Base-by-base conservation (phyloP, 92 coral and sea anemone genomes). In the Actinernus sp. region DNA sequence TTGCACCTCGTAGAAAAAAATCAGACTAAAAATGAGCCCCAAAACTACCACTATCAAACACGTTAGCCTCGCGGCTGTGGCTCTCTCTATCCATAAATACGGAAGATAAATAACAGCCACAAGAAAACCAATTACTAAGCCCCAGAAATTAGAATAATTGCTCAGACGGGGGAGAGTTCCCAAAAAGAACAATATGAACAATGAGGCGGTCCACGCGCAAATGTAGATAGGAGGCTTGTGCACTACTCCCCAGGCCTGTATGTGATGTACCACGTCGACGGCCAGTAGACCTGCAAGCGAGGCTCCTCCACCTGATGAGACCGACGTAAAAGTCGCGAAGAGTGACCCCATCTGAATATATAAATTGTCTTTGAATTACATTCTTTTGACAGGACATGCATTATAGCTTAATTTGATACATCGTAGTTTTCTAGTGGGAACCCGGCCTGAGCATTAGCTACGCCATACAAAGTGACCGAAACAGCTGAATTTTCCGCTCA, bases 1-100 rank as follows among this genome's bases (percentile, higher is more conserved):
- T 32, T 84, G 90, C 39, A 77, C 79, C 33, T 73, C 85, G 28
- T 76, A 84, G 53, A 84, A 84, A 43, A 69, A 18, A 16, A 78
- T 52, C n/a, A 84, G 48, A 43, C 84, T 68, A 33, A 69, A 59
- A 2, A 76, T 26, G 26, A 81, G 7, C 1, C 26, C 12, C 4
- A 66, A 10, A 30, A 60, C 28, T 31, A 47, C 23, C 26, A 58
- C 1, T 26, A 43, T 3, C 3, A 24, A 7, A 28, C 59, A 52
- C 3, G 11, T 24, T 52, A 10, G 6, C 13, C 52, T 45, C 6
- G 24, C 9, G 11, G 21, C 12, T 20, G 2, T 23, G 38, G 23
- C 25, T 59, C 55, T 71, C 2, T n/a, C 33, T 3, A 11, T n/a
- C 33, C 31, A 31, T 4, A 37, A 30, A 49, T 36, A 32, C 18